These are phyloP conservation scores for Mionectes olivaceus DNA, from an alignment of 2,797 vertebrate species.

Conservation along the genomic window DNA sequence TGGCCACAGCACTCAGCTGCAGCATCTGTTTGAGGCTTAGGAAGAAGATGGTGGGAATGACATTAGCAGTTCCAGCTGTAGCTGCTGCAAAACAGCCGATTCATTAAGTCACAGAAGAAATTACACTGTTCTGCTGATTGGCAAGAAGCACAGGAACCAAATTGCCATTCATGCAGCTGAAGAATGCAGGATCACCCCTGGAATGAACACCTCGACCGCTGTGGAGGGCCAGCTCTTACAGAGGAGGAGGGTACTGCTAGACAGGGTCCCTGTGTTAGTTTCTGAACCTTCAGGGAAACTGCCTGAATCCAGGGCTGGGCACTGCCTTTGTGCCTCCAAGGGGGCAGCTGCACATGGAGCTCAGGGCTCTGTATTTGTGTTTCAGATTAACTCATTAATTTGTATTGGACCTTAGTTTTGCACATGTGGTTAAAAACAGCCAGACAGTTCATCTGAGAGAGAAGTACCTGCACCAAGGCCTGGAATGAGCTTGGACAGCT, in stretches of 20 bases:
- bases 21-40: background rate
- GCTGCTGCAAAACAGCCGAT: background rate
- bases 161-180: background rate
- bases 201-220: background rate
- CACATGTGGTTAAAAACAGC: background rate
- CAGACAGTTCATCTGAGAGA: background rate
- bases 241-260: background rate
- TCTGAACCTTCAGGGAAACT: background rate
- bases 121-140: background rate
- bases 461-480: background rate
- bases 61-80: background rate
- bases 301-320: background rate
- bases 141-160: background rate
- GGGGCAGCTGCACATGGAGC: background rate
- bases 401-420: background rate
- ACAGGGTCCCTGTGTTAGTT: background rate
- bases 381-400: background rate
- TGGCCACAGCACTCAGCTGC: background rate
- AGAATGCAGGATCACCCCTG: background rate
- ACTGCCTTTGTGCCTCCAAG: background rate
- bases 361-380: background rate
- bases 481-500: background rate
- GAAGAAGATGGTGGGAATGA: background rate
- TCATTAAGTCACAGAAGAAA: background rate
- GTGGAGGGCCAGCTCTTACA: background rate